Evolutionary conservation across 2,113 vertebrate species (phyloP), one percentile per base, ranked within the genome.

Genomic region (Pungitius pungitius): DNA sequence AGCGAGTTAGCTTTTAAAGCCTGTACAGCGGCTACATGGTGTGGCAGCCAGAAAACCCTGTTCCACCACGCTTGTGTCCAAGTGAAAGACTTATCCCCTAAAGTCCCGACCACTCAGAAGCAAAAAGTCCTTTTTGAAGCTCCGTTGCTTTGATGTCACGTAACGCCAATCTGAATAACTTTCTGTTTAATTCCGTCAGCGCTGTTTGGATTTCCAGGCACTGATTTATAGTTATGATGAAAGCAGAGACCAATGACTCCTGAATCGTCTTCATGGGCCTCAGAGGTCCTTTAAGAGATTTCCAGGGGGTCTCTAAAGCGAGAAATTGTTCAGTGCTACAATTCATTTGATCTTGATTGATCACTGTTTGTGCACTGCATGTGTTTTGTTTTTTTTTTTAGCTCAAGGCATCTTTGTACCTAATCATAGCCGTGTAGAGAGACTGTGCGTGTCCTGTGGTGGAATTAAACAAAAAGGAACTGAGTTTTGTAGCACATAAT

Each of bases 121-220:
- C n/a, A 4, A 42, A 75, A 68, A 55, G 20, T 69, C 60, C 20
- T 54, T 30, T n/a, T 55, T 58, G 39, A 63, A 17, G 39, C 2
- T 13, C 43, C 43, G 49, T n/a, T 10, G 71, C 30, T 54, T 63
- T 62, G 40, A 74, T 57, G 6, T 75, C 30, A 69, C 27, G 51
- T 27, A 42, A 37, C 49, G 54, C 51, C n/a, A 35, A 12, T 43
- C 43, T 73, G n/a, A 69, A 22, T n/a, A 42, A 27, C 47, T 51
- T 57, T 67, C 42, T 74, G 40, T 70, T 83, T 68, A 77, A 80
- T 71, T 59, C 37, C 39, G 30, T 12, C 61, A 68, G 49, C 8
- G 45, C 18, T 52, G 52, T 33, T 20, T 52, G 58, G 14, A 61
- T 64, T 30, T 68, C 18, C 20, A 39, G 20, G 33, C 20, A 43